Conservation (phyloP, 2,888 invertebrate genomes). For the Eupithecia pulchellata region DNA sequence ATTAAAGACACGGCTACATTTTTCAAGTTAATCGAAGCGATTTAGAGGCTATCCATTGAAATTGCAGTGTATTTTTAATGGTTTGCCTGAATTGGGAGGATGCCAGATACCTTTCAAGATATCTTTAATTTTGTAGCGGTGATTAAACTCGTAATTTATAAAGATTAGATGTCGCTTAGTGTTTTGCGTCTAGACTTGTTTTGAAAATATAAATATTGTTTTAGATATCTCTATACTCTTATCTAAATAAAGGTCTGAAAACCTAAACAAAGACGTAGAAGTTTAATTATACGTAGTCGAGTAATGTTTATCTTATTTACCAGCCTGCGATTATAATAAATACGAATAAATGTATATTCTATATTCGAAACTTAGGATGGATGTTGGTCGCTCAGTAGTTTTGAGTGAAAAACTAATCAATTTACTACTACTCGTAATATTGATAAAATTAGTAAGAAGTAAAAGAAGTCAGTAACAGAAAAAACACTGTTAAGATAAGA, state of each 20-base stretch:
- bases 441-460: no score
- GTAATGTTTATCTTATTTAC: background rate
- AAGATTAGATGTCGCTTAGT: constrained; percentile 11
- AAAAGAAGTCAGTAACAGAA: no score
- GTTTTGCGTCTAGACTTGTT: constrained; percentile 11
- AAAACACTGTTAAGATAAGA: background rate
- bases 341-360: no score
- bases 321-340: background rate
- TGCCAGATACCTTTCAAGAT: constrained; percentile 28
- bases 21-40: constrained; percentile 45
- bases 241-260: background rate
- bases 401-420: no score
- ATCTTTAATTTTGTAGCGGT: constrained; percentile 17
- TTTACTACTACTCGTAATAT: no score
- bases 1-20: constrained; percentile 47
- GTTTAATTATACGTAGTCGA: background rate
- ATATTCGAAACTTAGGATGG: no score
- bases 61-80: constrained; percentile 35
- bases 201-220: constrained; percentile 6
- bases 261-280: background rate
- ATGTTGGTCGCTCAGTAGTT: no score
- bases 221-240: background rate
- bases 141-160: constrained; percentile 5
- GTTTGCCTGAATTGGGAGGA: constrained; percentile 23
- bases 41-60: constrained; percentile 41